A percentile compares a stretch with the other conserved stretches of the same genome.
These are phyloP conservation scores for Cynopterus sphinx DNA, from an alignment of 2,797 vertebrate species.

Conservation along the genomic window DNA sequence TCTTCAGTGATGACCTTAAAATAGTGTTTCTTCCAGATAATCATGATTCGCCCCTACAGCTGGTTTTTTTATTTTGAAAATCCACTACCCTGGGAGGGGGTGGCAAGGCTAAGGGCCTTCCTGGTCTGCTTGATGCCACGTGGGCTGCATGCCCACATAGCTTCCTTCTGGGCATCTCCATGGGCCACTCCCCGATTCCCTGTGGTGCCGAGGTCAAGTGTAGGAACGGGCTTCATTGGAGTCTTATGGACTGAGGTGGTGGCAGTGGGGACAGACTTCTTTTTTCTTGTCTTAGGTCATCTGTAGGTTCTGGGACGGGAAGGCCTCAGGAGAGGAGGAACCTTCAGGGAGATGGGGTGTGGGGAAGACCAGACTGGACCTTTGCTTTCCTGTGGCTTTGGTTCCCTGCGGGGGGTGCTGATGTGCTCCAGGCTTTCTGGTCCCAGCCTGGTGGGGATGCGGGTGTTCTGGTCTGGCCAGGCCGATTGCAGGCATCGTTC, in stretches of 20 bases:
- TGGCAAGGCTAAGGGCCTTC: not conserved
- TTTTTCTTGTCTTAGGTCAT: not conserved
- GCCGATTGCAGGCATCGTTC: not conserved
- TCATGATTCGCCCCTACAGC: no score
- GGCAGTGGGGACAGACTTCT: not conserved
- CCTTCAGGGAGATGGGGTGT: accelerated
- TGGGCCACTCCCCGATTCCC: not conserved
- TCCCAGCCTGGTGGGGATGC: not conserved
- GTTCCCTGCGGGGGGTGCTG: not conserved
- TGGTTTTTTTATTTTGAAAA: no score
- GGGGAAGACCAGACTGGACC: not conserved
- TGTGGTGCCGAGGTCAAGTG: not conserved
- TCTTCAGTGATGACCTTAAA: not conserved
- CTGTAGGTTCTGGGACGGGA: not conserved
- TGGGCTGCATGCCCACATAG: accelerated
- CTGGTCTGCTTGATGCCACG: not conserved
- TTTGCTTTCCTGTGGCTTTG: not conserved
- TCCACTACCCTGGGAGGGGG: not conserved
- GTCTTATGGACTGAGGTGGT: not conserved
- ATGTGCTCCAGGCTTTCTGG: constrained; percentile 8
- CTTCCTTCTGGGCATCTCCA: no score
- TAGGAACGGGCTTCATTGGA: not conserved
- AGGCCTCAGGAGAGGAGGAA: not conserved
- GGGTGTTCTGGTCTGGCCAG: not conserved
- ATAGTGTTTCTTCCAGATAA: not conserved